phyloP scores from a whole-genome alignment of 2,888 invertebrate genomes.

The Apotomis capreana region DNA sequence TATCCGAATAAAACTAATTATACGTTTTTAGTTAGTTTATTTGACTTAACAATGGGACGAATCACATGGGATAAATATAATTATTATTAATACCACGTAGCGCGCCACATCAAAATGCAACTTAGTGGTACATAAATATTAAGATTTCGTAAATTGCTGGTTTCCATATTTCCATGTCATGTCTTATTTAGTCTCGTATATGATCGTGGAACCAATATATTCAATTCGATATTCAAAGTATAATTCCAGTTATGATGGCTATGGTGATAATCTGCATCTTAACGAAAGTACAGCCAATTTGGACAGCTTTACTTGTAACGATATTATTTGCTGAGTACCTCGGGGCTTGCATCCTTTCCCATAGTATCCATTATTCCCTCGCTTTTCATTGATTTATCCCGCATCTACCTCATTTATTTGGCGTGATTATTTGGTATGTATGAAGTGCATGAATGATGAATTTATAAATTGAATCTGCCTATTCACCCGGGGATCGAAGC shows the following conservation, averaged over 20 bases:
- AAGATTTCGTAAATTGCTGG: no score
- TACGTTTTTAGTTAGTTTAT: no score
- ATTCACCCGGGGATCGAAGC: slow-evolving; percentile 17
- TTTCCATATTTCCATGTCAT: no score
- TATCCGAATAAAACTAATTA: slow-evolving; percentile 6
- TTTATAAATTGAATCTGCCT: slow-evolving; percentile 37
- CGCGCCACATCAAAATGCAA: no score
- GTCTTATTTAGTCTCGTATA: not conserved
- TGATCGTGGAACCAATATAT: not conserved
- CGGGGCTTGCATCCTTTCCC: slow-evolving; percentile 70
- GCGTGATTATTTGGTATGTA: slow-evolving; percentile 55
- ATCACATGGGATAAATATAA: no score
- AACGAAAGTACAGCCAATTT: slow-evolving; percentile 78
- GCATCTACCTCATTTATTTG: slow-evolving; percentile 64
- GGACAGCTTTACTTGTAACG: slow-evolving; percentile 53
- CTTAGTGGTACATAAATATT: no score
- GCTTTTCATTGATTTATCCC: slow-evolving; percentile 58
- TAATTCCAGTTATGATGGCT: slow-evolving; percentile 21
- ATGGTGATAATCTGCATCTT: slow-evolving; percentile 45
- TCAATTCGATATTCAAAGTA: slow-evolving; percentile 20
- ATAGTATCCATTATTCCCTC: slow-evolving; percentile 51
- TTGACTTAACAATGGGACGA: no score
- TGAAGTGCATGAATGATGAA: slow-evolving; percentile 54
- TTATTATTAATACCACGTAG: no score
- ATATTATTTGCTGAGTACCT: slow-evolving; percentile 66